Conservation (phyloP, 2,113 vertebrate genomes). For the Paramisgurnus dabryanus region DNA sequence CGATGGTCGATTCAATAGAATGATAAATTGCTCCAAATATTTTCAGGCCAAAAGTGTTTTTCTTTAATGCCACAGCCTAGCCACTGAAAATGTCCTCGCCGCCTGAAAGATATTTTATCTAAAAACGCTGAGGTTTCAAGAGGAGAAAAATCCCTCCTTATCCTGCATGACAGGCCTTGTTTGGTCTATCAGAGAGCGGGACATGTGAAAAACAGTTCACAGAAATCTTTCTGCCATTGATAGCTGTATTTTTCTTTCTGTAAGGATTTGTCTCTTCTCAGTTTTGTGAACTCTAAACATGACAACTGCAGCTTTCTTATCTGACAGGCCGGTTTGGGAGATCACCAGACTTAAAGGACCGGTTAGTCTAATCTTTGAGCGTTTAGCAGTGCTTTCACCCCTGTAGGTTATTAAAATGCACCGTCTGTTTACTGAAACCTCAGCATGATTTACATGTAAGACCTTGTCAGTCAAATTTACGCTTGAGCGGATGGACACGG, state of each 20-base stretch:
- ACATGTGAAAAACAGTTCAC: conserved; percentile 25
- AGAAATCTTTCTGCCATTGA: conserved; percentile 51
- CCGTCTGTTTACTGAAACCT: conserved; percentile 45
- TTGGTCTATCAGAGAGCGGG: conserved; percentile 46
- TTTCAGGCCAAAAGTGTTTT: neutral
- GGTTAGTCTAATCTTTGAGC: conserved; percentile 55
- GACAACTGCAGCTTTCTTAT: conserved; percentile 64
- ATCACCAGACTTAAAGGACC: conserved; percentile 41
- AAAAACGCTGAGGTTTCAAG: conserved; percentile 21
- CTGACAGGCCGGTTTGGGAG: conserved; percentile 45
- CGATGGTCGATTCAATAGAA: conserved; percentile 16
- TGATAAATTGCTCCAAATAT: conserved; percentile 37
- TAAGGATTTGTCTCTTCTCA: conserved; percentile 63
- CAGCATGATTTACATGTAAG: conserved; percentile 30
- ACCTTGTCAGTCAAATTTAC: conserved; percentile 43
- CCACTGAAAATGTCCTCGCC: conserved; percentile 36
- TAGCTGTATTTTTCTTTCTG: conserved; percentile 48
- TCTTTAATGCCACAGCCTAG: neutral
- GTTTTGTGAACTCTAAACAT: conserved; percentile 61
- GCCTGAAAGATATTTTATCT: conserved; percentile 28
- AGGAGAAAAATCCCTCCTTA: conserved; percentile 46
- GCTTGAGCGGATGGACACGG: neutral
- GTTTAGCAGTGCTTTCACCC: conserved; percentile 10
- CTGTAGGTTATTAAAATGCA: conserved; percentile 36
- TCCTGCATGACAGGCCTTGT: conserved; percentile 40